Base-by-base conservation (phyloP, 2,113 vertebrate genomes). In the human region DNA sequence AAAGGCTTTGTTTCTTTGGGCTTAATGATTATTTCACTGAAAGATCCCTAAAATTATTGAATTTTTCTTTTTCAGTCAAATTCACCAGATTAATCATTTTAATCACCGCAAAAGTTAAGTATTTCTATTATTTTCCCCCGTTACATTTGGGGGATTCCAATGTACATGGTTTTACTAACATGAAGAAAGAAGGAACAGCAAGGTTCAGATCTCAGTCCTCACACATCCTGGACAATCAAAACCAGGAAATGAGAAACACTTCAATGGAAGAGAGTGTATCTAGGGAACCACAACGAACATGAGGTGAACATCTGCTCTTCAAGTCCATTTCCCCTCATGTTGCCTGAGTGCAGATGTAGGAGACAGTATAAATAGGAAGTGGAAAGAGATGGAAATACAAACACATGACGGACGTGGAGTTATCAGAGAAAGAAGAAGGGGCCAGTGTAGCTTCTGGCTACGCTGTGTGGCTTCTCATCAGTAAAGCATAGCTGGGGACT, bases 241-340 rank as follows among this genome's bases (percentile, higher is more conserved):
- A 57, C 48, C 82, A 95, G 89, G 92, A 96, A 97, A 93, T 95
- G 93, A 97, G 86, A 52, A 92, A 72, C 25, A 73, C 75, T 78
- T 85, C 73, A 48, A 8, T 14, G 32, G 35, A 61, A 68, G 50
- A 66, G 35, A 55, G 55, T 38, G 32, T 82, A 79, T 43, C 68
- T 6, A 79, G 50, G 89, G 83, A 97, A 48, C 11, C 43, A 91
- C 78, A 80, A 57, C 68, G 55, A 93, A 73, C 82, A 91, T 11
- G 78, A 90, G 88, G 89, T 57, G 30, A 96, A 93, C 92, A 90
- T n/a, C 90, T 93, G 89, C 48, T 83, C 81, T 78, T 68, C 66
- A 38, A 72, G n/a, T 38, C 40, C 11, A 61, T 55, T 30, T 82
- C 57, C 32, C 52, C 52, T 78, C 38, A 13, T 45, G 85, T 45